Evolutionary conservation across 2,797 vertebrate genomes (phyloP), one percentile per base, ranked within the genome.

Genomic region (Ibycter americanus): DNA sequence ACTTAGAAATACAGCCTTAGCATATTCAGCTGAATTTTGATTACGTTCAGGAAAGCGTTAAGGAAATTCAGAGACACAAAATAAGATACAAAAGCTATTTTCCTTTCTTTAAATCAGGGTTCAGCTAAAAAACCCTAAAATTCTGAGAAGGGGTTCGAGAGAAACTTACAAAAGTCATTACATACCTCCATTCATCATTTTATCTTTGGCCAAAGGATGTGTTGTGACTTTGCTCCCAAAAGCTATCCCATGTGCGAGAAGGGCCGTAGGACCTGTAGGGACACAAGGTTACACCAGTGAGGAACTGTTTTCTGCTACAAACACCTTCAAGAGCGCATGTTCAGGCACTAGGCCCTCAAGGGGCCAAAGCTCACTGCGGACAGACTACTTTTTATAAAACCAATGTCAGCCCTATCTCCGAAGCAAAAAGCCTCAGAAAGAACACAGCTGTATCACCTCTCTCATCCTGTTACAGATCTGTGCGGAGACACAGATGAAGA

Each of bases 171-270:
- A 9, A 46, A 59, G 21, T 47, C 21, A 51, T 27, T 49, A 94
- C 97, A 98, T 98, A 99, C 99, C 99, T 97, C 99, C 99, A 81
- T 96, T 97, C 99, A 99, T 99, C 99, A 99, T 99, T 97, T 99
- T 99, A 92, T 99, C 99, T 96, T 99, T 99, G 94, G 99, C 99
- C 90, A 97, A 98, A 14, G 99, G 99, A 94, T 99, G 99, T 6
- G 99, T 99, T 11, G 99, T 99, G 62, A 99, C 99, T 88, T 98
- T 99, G 98, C 99, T 99, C 96, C 99, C 99, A 56, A 98, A 99
- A 9, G 98, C 99, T 22, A 99, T 99, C 52, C 99, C 99, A 74
- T 99, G 99, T 38, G 99, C 99, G 97, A 99, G 96, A 47, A 99
- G 99, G 40, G 99, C 99, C 2, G 99, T 99, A n/a, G 99, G 99